A percentile compares a stretch with the other conserved stretches of the same genome.
Evolutionary conservation across 2,888 invertebrate species (phyloP).

Genomic region (Lycia hirtaria): DNA sequence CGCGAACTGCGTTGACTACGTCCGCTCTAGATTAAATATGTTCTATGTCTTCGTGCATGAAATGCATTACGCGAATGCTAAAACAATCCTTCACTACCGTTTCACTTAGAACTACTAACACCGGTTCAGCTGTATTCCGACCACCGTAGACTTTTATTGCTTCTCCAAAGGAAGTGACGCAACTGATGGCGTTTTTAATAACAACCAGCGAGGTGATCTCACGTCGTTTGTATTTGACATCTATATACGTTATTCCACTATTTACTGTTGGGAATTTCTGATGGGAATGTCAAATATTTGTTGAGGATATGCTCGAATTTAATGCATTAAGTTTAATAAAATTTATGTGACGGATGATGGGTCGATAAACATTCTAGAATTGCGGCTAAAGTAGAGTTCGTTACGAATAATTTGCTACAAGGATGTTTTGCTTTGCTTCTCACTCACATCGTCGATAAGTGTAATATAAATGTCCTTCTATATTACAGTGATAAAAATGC

Average conservation of each 20-base stretch:
- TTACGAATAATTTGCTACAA: neutral
- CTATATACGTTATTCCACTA: too few relatives aligned
- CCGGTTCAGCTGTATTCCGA: neutral
- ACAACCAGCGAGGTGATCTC: conserved; percentile 15
- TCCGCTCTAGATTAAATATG: too few relatives aligned
- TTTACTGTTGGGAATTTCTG: neutral
- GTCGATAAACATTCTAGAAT: neutral
- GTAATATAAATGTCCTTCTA: neutral
- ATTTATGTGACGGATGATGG: neutral
- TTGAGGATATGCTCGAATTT: neutral
- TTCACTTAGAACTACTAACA: neutral
- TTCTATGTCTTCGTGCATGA: too few relatives aligned
- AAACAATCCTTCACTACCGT: too few relatives aligned
- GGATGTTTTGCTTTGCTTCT: neutral
- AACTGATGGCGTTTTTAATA: conserved; percentile 7
- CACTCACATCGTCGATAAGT: neutral
- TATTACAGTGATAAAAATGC: conserved; percentile 1
- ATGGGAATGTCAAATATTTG: neutral
- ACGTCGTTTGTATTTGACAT: neutral
- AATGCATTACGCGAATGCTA: too few relatives aligned
- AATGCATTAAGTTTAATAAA: neutral
- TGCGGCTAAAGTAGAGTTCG: neutral
- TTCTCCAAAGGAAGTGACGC: conserved; percentile 24
- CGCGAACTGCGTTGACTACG: too few relatives aligned
- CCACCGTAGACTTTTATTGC: conserved; percentile 13